Base-by-base conservation (phyloP, 2,797 vertebrate species). In the Siniperca obscura region DNA sequence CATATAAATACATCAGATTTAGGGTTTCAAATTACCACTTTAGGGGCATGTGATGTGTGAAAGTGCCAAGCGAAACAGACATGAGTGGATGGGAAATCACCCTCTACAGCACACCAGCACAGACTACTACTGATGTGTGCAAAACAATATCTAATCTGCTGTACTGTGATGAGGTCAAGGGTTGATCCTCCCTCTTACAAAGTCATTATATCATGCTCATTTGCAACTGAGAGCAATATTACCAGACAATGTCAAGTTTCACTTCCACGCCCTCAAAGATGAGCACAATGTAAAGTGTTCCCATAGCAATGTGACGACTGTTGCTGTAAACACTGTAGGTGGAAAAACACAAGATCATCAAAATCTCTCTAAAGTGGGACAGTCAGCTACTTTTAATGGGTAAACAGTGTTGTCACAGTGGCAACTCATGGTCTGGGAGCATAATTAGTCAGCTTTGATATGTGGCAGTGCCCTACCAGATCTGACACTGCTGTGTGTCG, bases 81-180 rank as follows among this genome's bases (percentile, higher is more conserved):
- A 70, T 1, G 34, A n/a, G 27, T 25, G 50, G 70, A 70, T 60
- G 34, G 46, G 4, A 27, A 19, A 30, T 68, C 36, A 3, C 7
- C 57, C 16, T 50, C 19, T 17, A 5, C 40, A 72, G 40, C 21
- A 44, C 38, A 62, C n/a, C n/a, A 65, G 12, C 40, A 56, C 2
- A 2, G 19, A 62, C 69, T 36, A 38, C 67, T 66, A 42, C 62
- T 75, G 8, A 13, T 46, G 70, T 65, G 44, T 69, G 55, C 60
- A 70, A 77, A 93, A 87, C 68, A 75, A 88, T 92, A 90, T 88
- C 78, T 93, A 88, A 95, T 85, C 83, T 77, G 59, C 80, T 67
- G 68, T 17, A 22, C 56, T 4, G 69, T 57, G 73, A 80, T 70
- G 80, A 79, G 87, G 72, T 89, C 90, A 90, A 92, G 13, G 90